Conservation (phyloP, 2,113 vertebrate species). For the Gymnogyps californianus region DNA sequence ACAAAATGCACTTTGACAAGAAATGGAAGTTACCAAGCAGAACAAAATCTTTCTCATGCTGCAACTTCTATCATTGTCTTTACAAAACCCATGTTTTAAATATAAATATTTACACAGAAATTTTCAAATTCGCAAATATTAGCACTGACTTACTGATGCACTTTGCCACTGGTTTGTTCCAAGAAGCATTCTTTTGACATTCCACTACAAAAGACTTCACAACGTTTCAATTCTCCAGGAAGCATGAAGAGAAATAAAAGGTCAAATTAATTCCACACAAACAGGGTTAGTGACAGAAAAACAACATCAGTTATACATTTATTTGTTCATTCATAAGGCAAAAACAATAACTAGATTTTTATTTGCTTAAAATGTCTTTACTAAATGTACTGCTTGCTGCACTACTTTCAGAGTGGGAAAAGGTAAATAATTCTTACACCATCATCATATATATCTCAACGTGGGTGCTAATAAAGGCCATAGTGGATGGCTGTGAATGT, state of each 20-base stretch:
- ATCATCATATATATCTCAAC: rapidly evolving
- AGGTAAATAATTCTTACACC: background rate
- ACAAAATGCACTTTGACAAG: background rate
- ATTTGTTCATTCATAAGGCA: background rate
- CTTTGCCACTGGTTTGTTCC: constrained; percentile 55
- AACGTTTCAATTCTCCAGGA: background rate
- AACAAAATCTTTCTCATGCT: background rate
- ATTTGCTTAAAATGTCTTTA: background rate
- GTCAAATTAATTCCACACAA: background rate
- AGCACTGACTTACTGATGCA: constrained; percentile 53
- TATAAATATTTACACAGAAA: background rate
- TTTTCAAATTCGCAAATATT: background rate
- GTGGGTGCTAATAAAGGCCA: background rate
- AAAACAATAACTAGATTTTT: background rate
- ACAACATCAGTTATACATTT: background rate
- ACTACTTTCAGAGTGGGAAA: background rate
- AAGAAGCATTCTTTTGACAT: constrained; percentile 65
- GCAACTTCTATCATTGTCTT: background rate
- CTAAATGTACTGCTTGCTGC: background rate
- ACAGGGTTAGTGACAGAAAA: background rate
- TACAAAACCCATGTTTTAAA: background rate
- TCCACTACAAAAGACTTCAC: constrained; percentile 26
- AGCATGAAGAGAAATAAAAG: background rate
- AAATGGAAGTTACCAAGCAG: background rate
- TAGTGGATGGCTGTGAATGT: background rate